Evolutionary conservation across 2,888 invertebrate species (phyloP), one percentile per base, ranked within the genome.

Genomic region (Taphrorychus bicolor): DNA sequence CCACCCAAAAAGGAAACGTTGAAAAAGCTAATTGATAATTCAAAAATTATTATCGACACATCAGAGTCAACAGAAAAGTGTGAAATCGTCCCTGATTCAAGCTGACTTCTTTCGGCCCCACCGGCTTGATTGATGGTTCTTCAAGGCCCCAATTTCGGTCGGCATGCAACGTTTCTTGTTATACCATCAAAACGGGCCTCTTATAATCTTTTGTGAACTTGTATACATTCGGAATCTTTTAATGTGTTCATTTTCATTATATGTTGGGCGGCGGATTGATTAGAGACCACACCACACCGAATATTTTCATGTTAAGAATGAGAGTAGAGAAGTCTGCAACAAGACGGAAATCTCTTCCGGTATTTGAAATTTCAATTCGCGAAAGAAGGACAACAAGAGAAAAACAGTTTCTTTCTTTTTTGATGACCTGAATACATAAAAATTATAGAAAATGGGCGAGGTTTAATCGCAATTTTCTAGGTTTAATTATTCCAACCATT

Each of bases 141-240:
- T 52, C 24, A 18, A 59, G 65, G 52, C 51, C 21, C 52, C 41
- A 53, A 52, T 65, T 58, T 65, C 45, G 49, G 40, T 52, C 53
- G 51, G 59, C 58, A 65, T 65, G 65, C 65, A 53, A 65, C 22
- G 59, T 54, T 54, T 65, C 65, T 65, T 59, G 59, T 65, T 65
- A 65, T 59, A 65, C 52, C 59, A 53, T 65, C 51, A 65, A 57
- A 64, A 61, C 52, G 54, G 53, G n/a, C 17, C 21, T 45, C 62
- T 56, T 45, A 24, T 62, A 54, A 56, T 19, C 60, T 53, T 54
- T 62, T 62, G 62, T 62, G 23, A 42, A 45, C 19, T 18, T 56
- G 24, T 54, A 48, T 56, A 56, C 53, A 24, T 62, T 62, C 23
- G 23, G n/a, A 11, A 17, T 53, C 48, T 54, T 62, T 56, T 62